Conservation (phyloP, 2,888 invertebrate species). For the Habrosyne pyritoides region DNA sequence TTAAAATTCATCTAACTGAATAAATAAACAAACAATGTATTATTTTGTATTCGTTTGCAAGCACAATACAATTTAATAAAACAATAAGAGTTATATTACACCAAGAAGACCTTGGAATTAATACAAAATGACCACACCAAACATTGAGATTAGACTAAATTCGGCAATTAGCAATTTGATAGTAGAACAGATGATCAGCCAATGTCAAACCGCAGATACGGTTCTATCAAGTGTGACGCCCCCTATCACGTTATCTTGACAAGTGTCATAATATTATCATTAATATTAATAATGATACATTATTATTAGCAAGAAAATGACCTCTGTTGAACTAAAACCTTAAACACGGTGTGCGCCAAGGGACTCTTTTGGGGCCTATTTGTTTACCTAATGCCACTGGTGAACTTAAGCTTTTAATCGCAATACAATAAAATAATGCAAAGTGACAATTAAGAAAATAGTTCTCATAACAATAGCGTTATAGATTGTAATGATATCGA, state of each 20-base stretch:
- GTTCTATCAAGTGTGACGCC: not conserved
- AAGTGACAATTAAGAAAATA: not conserved
- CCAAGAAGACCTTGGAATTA: not conserved
- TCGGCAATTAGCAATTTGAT: not conserved
- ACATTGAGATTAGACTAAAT: not conserved
- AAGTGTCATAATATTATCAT: slow-evolving; percentile 1
- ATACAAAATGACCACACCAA: not conserved
- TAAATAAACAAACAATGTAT: too few species aligned
- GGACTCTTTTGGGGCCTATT: not conserved
- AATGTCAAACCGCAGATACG: not conserved
- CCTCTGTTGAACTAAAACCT: not conserved
- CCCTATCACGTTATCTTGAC: not conserved
- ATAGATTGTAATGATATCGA: not conserved
- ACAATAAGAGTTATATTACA: too few species aligned
- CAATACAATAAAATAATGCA: not conserved
- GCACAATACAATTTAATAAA: too few species aligned
- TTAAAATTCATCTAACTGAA: too few species aligned
- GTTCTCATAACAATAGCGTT: not conserved
- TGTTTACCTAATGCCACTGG: not conserved
- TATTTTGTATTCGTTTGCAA: too few species aligned
- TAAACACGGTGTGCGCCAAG: not conserved
- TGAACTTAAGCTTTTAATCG: not conserved
- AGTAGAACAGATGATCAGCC: not conserved
- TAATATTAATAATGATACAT: not conserved
- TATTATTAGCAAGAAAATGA: not conserved